Evolutionary conservation across 2,888 invertebrate genomes (phyloP), one percentile per base, ranked within the genome.

Genomic region (Drosophila monieri): DNA sequence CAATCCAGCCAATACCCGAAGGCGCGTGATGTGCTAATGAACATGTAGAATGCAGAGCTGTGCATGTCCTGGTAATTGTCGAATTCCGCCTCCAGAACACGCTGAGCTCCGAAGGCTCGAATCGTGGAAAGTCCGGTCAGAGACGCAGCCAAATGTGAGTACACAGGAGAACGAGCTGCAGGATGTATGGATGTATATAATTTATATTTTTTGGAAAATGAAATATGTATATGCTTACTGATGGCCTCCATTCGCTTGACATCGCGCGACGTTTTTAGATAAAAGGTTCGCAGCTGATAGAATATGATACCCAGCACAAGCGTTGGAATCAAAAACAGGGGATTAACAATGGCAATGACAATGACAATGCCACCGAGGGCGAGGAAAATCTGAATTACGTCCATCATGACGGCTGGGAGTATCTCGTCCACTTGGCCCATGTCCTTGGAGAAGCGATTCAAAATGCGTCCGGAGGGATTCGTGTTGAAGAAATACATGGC

Each of bases 1-100:
- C 97, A 93, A 90, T 99, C 99, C 83, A 99, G 92, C 94, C 97
- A 97, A 88, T 98, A 96, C 0, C 98, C 98, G 89, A 99, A 98
- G 79, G 99, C 98, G 72, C 98, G 94, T 1, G 97, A 96, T 1
- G 97, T 95, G 0, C 96, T 94, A 35, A 99, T 95, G 90, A 98
- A 98, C 83, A 97, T 92, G 89, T 95, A 98, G 95, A 97, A 99
- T 0, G 98, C 95, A 0, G 98, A 96, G 57, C 97, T 97, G 89
- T 99, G 98, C 1, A 96, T 89, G 88, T 96, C 96, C 90, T 96
- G 96, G 86, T 96, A 95, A 76, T 94, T 94, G 81, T 97, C 97
- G 85, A 97, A 97, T 89, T 97, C 96, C 41, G 93, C 92, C 48
- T 94, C 94, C 51, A 98, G 94, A 35, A 95, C 94, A 46, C 94